Evolutionary conservation across 2,888 invertebrate species (phyloP).

Genomic region (Saturnia japonica): DNA sequence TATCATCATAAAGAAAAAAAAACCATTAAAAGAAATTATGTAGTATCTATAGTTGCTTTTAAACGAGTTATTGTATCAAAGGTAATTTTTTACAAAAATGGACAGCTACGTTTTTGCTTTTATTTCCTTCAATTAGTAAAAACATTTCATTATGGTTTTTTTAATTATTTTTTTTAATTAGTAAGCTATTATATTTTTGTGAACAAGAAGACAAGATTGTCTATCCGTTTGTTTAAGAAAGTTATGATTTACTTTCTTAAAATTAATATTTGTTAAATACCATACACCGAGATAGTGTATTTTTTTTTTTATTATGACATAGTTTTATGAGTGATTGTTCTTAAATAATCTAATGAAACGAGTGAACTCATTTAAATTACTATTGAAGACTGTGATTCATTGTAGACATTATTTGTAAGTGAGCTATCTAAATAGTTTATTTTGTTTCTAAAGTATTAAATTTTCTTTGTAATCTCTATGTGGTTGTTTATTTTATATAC

Average conservation of each 20-base stretch:
- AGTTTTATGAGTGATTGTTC: background rate
- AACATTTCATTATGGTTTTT: background rate
- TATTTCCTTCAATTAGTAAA: background rate
- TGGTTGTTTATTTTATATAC: background rate
- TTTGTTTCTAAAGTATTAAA: background rate
- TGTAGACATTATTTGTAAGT: background rate
- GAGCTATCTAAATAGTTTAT: background rate
- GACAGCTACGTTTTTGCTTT: too few species aligned
- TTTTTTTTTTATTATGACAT: background rate
- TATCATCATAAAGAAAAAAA: too few species aligned
- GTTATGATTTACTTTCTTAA: background rate
- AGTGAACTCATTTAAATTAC: background rate
- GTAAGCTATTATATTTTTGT: too few species aligned
- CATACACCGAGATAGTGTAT: background rate
- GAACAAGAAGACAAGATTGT: background rate
- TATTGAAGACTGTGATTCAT: slow-evolving; percentile 2
- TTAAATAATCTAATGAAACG: background rate
- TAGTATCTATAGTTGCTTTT: too few species aligned
- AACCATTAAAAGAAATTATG: too few species aligned
- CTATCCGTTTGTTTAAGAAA: background rate
- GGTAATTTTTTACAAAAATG: too few species aligned
- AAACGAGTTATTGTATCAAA: too few species aligned
- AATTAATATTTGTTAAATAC: background rate
- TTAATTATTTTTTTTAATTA: background rate
- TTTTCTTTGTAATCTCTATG: background rate